Conservation (phyloP, 1,140 invertebrate genomes). For the Cydia strobilella region DNA sequence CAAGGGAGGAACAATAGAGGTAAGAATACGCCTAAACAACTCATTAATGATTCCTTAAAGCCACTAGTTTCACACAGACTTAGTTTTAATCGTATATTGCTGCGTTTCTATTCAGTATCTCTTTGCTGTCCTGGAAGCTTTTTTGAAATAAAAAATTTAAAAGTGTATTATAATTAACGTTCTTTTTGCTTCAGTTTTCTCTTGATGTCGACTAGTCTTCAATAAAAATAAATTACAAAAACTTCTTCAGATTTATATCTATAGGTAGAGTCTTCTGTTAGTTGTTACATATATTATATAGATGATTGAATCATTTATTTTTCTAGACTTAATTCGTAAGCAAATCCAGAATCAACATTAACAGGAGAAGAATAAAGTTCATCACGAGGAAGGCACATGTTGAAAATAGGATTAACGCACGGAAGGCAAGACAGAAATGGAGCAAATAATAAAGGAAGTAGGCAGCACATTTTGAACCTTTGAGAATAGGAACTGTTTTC, state of each 20-base stretch:
- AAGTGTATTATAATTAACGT: no score
- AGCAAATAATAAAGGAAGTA: not conserved
- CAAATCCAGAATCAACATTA: not conserved
- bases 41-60: not conserved
- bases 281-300: not conserved
- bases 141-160: not conserved
- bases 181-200: no score
- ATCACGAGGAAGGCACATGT: not conserved
- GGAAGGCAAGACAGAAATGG: not conserved
- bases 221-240: not conserved
- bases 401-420: not conserved
- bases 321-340: not conserved
- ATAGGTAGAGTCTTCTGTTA: not conserved
- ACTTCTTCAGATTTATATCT: not conserved
- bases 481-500: no score
- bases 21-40: not conserved
- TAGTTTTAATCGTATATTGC: no score
- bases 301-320: not conserved
- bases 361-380: not conserved
- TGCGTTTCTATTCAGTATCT: no score
- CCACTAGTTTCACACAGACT: not conserved
- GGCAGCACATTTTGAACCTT: not conserved
- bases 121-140: not conserved
- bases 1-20: not conserved
- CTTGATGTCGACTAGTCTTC: no score